Base-by-base conservation (phyloP, 2,888 invertebrate genomes). In the Chalcis sispes region DNA sequence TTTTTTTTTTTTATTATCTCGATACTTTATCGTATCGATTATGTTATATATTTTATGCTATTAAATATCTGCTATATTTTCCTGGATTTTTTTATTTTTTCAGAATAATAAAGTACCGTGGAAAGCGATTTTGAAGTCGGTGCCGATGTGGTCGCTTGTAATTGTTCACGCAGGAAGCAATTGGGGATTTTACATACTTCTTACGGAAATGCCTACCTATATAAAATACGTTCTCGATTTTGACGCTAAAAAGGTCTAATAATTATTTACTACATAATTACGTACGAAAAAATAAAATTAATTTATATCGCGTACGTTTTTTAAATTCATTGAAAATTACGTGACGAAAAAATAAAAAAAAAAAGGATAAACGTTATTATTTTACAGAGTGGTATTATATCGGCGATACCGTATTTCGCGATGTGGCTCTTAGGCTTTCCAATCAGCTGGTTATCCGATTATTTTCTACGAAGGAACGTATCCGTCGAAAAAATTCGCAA, bases 151-250 rank as follows among this genome's bases (percentile, higher is more conserved):
- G 90, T 91, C 93, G 0, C 86, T 93, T 20, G 84, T 91, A 10
- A 89, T 93, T 0, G 92, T 92, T 0, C 94, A 94, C 83, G 90
- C 92, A 77, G 92, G 93, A 2, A 92, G 93, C 81, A 93, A 92
- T 80, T 95, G 94, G 93, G 94, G 94, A 8, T 94, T 92, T 86
- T 94, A 93, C 90, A 94, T 93, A 0, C 88, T 95, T 5, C 89
- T 94, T 76, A 93, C 93, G 0, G 92, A 94, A 86, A 92, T 93
- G 81, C 94, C 94, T 0, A 91, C 91, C 0, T 95, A 94, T 83
- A 91, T 94, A 90, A 91, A 90, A 75, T 89, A 89, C 46, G 91
- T 93, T 0, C 89, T 94, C 0, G 88, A 90, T 25, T 91, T 92
- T 65, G 89, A 94, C 72, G 92, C 94, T 25, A 36, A 58, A n/a